A percentile compares a stretch with the other conserved stretches of the same genome.
Conservation (phyloP, 2,113 vertebrate genomes). For the Neodontobutis hainanensis region DNA sequence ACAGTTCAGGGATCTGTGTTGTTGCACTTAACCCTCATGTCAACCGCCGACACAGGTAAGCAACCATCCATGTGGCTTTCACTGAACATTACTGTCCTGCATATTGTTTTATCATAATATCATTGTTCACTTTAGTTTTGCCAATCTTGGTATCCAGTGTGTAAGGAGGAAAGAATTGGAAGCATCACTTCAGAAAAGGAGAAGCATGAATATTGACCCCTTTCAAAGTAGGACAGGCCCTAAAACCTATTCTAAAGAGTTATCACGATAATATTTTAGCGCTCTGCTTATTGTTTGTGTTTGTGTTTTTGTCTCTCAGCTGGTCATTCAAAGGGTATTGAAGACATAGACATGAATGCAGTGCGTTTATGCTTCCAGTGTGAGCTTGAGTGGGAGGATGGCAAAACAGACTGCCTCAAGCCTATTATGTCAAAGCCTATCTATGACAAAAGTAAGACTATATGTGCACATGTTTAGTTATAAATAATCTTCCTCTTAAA, state of each 20-base stretch:
- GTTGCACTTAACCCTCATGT: slow-evolving; percentile 82
- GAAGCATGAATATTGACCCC: slow-evolving; percentile 88
- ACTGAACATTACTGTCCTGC: background rate
- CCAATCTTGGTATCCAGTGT: slow-evolving; percentile 93
- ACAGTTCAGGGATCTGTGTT: slow-evolving; percentile 81
- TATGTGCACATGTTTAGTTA: background rate
- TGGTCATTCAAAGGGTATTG: slow-evolving; percentile 89
- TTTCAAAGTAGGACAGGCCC: slow-evolving; percentile 83
- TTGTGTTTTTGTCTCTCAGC: slow-evolving; percentile 66
- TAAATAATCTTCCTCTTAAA: no score
- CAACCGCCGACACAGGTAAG: slow-evolving; percentile 85
- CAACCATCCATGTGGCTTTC: background rate
- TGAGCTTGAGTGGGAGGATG: slow-evolving; percentile 79
- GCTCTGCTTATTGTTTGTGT: no score
- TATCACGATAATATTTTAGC: background rate
- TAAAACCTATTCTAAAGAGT: background rate
- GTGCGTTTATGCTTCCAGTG: slow-evolving; percentile 94
- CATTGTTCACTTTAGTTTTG: slow-evolving; percentile 76
- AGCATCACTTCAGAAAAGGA: slow-evolving; percentile 84
- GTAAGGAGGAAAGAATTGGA: slow-evolving; percentile 91
- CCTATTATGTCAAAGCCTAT: slow-evolving; percentile 90
- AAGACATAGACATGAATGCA: slow-evolving; percentile 95
- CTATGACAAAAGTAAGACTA: slow-evolving; percentile 90
- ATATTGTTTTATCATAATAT: background rate
- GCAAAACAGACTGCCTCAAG: slow-evolving; percentile 74